Percentiles rank a stretch among this genome's conserved stretches.
These are phyloP conservation scores for Physeter macrocephalus DNA, from an alignment of 2,113 vertebrate species.

Conservation along the genomic window DNA sequence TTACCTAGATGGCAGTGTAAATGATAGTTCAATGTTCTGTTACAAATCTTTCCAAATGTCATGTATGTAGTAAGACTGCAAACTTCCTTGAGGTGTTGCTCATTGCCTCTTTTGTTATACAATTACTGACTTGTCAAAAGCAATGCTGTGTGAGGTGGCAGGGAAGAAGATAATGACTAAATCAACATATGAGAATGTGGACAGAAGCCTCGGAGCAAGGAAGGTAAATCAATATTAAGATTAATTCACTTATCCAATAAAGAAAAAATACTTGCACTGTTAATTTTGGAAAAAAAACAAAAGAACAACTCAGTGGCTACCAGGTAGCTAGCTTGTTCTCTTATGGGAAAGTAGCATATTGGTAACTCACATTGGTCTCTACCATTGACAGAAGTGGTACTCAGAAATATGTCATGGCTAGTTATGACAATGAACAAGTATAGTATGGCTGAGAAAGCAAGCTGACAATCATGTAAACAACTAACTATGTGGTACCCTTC, in stretches of 20 bases:
- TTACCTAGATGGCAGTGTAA: not conserved
- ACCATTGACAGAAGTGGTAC: not conserved
- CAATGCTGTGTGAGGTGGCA: not conserved
- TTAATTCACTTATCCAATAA: not conserved
- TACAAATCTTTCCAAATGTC: not conserved
- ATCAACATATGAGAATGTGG: not conserved
- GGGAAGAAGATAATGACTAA: not conserved
- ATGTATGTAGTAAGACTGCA: not conserved
- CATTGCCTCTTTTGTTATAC: not conserved
- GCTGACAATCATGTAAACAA: not conserved
- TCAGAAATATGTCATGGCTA: not conserved
- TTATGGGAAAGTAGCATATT: not conserved
- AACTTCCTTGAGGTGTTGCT: not conserved
- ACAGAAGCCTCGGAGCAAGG: not conserved
- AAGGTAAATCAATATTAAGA: not conserved
- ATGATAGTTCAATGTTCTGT: not conserved
- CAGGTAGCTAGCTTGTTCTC: not conserved
- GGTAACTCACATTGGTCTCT: not conserved
- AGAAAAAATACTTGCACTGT: not conserved
- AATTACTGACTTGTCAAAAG: not conserved
- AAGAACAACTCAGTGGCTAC: not conserved
- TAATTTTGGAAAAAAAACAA: not conserved
- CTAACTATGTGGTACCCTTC: not conserved
- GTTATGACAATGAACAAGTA: not conserved
- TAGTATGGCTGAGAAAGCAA: not conserved